Percentiles rank a stretch among this genome's conserved stretches.
phyloP scores from a whole-genome alignment of 2,888 invertebrate genomes.

The Balanococcus diminutus region DNA sequence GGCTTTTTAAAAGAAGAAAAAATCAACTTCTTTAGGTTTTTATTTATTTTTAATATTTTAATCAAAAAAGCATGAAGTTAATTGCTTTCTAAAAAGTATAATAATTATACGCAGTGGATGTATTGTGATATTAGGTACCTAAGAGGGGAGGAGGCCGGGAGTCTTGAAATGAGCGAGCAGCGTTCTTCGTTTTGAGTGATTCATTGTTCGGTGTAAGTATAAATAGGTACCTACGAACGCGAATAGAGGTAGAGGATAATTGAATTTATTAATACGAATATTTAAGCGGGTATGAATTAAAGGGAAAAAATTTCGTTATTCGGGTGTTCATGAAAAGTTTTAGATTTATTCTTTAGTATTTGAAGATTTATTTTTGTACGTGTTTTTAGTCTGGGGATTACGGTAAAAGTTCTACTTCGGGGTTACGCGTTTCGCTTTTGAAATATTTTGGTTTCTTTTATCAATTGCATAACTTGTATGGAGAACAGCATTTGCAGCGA shows the following conservation, averaged over 20 bases:
- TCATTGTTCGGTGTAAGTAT: neutral
- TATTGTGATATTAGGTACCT: neutral
- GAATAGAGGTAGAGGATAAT: neutral
- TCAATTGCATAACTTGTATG: conserved; percentile 29
- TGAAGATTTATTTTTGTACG: conserved; percentile 29
- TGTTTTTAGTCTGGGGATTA: conserved; percentile 26
- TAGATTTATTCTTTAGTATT: conserved; percentile 29
- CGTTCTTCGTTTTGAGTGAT: neutral
- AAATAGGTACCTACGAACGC: too few relatives aligned
- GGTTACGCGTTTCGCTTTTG: conserved; percentile 26
- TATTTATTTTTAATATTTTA: neutral
- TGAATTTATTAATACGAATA: conserved; percentile 30
- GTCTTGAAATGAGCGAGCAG: neutral
- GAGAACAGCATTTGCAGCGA: neutral
- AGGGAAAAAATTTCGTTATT: conserved; percentile 1
- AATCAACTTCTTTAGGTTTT: neutral
- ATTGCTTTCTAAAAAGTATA: neutral
- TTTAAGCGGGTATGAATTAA: conserved; percentile 18
- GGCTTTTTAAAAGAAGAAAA: neutral
- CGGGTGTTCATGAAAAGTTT: conserved; percentile 31
- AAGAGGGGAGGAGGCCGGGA: neutral
- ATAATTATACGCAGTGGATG: neutral
- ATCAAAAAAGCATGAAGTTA: neutral
- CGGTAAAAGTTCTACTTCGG: conserved; percentile 21
- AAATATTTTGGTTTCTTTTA: conserved; percentile 24